Percentiles rank a stretch among this genome's conserved stretches.
phyloP scores from a whole-genome alignment of 2,888 invertebrate genomes.

The Aproaerema taeniolella region DNA sequence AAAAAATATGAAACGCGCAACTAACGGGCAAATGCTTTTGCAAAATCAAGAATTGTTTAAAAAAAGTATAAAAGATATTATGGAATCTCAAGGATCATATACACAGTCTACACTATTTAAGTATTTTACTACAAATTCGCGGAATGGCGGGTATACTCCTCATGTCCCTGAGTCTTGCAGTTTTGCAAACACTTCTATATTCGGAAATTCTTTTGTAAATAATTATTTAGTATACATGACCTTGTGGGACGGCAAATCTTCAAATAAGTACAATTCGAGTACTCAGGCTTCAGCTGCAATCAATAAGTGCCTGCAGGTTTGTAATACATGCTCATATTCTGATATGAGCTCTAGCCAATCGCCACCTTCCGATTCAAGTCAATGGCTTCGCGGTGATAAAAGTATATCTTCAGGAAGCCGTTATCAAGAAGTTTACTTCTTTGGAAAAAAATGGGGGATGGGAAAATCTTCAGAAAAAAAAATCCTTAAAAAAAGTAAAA shows the following conservation, averaged over 20 bases:
- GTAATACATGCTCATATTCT: neutral
- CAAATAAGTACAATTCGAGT: conserved; percentile 41
- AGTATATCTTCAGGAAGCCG: conserved; percentile 11
- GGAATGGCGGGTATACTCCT: no score
- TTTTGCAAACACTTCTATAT: no score
- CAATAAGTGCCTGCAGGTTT: conserved; percentile 63
- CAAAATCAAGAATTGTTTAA: no score
- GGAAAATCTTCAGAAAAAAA: conserved; percentile 30
- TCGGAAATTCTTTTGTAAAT: conserved; percentile 17
- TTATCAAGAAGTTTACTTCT: conserved; percentile 50
- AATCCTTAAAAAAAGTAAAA: neutral
- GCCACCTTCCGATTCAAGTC: no score
- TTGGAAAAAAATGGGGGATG: conserved; percentile 48
- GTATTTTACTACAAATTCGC: no score
- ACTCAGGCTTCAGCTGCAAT: conserved; percentile 66
- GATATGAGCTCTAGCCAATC: conserved; percentile 25
- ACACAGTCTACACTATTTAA: no score
- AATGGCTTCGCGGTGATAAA: no score
- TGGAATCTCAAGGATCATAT: no score
- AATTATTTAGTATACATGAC: conserved; percentile 54
- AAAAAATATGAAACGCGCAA: no score
- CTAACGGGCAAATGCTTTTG: no score
- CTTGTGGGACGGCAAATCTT: conserved; percentile 35
- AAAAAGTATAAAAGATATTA: no score
- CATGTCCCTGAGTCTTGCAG: no score